Evolutionary conservation across 2,113 vertebrate species (phyloP).

Genomic region (Phrynocephalus versicolor): DNA sequence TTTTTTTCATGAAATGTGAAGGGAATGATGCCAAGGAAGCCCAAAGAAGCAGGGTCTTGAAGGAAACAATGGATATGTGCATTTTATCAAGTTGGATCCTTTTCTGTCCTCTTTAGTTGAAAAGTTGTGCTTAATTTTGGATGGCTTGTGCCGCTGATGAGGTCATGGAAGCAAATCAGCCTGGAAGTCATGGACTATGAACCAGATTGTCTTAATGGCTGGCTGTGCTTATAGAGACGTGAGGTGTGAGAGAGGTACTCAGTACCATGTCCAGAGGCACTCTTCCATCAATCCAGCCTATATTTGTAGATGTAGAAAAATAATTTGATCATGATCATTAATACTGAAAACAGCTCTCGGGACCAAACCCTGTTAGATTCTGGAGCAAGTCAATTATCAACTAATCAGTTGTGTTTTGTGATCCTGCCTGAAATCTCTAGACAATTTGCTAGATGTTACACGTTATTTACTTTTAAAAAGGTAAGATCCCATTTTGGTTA

Average conservation of each 20-base stretch:
- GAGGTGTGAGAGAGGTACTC: neutral
- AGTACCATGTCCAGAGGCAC: neutral
- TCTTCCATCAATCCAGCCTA: neutral
- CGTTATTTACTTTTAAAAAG: neutral
- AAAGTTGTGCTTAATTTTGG: neutral
- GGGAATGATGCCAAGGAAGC: neutral
- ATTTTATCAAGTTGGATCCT: neutral
- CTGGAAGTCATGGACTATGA: neutral
- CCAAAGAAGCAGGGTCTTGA: neutral
- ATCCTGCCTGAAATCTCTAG: neutral
- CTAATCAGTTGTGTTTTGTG: neutral
- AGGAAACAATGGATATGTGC: neutral
- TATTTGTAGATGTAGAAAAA: neutral
- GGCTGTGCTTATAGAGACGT: neutral
- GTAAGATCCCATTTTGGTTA: neutral
- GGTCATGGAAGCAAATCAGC: neutral
- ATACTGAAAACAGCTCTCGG: neutral
- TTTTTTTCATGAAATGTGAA: neutral
- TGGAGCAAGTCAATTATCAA: neutral
- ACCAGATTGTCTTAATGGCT: too few species aligned
- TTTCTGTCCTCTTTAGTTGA: neutral
- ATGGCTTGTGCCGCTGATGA: too few species aligned
- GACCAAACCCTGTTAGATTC: neutral
- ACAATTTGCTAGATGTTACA: neutral
- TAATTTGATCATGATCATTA: neutral